phyloP scores from a whole-genome alignment of 2,888 invertebrate genomes.

The Sarcophaga subvicina region DNA sequence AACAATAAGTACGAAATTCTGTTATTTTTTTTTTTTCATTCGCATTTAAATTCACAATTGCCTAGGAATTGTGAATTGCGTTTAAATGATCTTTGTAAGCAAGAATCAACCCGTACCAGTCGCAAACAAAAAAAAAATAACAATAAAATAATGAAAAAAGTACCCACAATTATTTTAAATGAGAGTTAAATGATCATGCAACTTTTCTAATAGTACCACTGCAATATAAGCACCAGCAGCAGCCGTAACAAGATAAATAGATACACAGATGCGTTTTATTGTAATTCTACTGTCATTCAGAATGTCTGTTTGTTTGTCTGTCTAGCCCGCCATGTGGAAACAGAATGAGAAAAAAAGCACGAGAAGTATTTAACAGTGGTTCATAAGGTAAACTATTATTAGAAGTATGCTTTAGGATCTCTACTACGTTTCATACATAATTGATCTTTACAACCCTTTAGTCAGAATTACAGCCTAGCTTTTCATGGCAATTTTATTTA shows the following conservation, averaged over 20 bases:
- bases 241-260: not conserved
- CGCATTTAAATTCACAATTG: not conserved
- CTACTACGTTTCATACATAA: too few relatives aligned
- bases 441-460: too few relatives aligned
- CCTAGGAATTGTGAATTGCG: not conserved
- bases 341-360: not conserved
- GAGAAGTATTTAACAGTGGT: conserved; percentile 6
- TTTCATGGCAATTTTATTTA: too few relatives aligned
- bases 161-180: conserved; percentile 66
- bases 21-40: conserved; percentile 45
- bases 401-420: too few relatives aligned
- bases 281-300: conserved; percentile 8
- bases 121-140: conserved; percentile 16
- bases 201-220: conserved; percentile 14
- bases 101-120: conserved; percentile 54
- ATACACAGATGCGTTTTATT: conserved; percentile 51
- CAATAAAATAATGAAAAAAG: conserved; percentile 29
- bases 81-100: conserved; percentile 8
- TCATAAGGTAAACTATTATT: not conserved
- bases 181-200: conserved; percentile 61
- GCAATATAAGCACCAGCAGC: not conserved
- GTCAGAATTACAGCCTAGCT: too few relatives aligned
- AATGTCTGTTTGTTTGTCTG: not conserved
- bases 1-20: conserved; percentile 11
- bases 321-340: not conserved